Evolutionary conservation across 2,797 vertebrate species (phyloP).

Genomic region (Sebastes miniatus): DNA sequence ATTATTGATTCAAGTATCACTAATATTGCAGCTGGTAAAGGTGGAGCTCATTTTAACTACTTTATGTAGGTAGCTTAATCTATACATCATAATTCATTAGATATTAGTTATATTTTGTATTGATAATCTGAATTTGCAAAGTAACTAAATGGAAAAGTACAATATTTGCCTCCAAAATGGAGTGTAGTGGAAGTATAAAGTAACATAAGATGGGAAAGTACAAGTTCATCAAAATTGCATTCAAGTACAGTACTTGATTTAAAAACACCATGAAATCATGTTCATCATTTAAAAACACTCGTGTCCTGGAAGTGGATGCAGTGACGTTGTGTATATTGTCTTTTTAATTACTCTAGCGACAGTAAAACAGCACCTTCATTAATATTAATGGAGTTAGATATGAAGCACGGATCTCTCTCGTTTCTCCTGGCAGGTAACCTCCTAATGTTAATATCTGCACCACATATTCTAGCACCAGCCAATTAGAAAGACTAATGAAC

Average conservation of each 20-base stretch:
- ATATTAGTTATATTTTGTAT: neutral
- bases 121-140: neutral
- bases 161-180: neutral
- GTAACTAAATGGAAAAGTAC: neutral
- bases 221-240: neutral
- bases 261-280: neutral
- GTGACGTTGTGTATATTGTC: neutral
- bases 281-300: neutral
- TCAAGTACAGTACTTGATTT: too few relatives aligned
- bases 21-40: too few relatives aligned
- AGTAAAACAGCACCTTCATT: conserved; percentile 28
- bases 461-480: conserved; percentile 45
- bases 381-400: conserved; percentile 43
- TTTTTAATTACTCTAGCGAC: conserved; percentile 34
- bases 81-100: neutral
- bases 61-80: neutral
- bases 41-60: too few relatives aligned
- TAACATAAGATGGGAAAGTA: neutral
- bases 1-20: too few relatives aligned
- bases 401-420: neutral
- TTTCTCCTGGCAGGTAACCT: conserved; percentile 41
- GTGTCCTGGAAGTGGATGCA: neutral
- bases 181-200: too few relatives aligned
- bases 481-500: conserved; percentile 65
- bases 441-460: conserved; percentile 27